These are phyloP conservation scores for Euspilapteryx auroguttella DNA, from an alignment of 2,888 invertebrate species.

Conservation along the genomic window DNA sequence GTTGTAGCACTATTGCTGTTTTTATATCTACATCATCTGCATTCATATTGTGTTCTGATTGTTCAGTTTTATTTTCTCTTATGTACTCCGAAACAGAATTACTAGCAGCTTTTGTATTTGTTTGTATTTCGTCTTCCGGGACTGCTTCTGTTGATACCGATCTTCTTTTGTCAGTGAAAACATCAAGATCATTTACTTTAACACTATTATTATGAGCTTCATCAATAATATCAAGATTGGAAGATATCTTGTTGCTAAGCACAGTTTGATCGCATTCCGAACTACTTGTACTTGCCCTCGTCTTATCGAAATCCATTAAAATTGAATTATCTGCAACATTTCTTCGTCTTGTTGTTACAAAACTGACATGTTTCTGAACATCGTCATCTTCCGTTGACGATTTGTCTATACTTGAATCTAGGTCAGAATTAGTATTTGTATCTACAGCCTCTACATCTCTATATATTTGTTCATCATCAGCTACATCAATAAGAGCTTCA, in stretches of 20 bases:
- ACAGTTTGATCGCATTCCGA: slow-evolving; percentile 12
- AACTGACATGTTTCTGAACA: slow-evolving; percentile 24
- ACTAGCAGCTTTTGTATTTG: not conserved
- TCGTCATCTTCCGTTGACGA: slow-evolving; percentile 6
- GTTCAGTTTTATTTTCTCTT: not conserved
- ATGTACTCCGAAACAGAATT: not conserved
- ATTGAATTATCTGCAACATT: slow-evolving; percentile 25
- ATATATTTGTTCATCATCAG: slow-evolving; percentile 1
- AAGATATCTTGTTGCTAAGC: no score
- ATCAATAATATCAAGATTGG: slow-evolving; percentile 5
- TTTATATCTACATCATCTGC: slow-evolving; percentile 13
- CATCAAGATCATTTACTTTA: not conserved
- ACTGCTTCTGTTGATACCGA: not conserved
- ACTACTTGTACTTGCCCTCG: slow-evolving; percentile 17
- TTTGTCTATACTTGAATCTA: slow-evolving; percentile 1
- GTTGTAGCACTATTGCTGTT: slow-evolving; percentile 49
- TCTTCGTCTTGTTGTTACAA: slow-evolving; percentile 40
- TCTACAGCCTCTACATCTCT: not conserved
- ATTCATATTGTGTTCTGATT: not conserved
- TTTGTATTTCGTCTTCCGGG: not conserved
- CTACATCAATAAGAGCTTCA: slow-evolving; percentile 1
- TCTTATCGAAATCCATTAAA: slow-evolving; percentile 22
- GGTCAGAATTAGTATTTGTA: not conserved
- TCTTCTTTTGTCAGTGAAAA: not conserved
- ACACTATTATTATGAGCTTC: slow-evolving; percentile 8